These are phyloP conservation scores for Pristiophorus japonicus DNA, from an alignment of 2,113 vertebrate species.

Conservation along the genomic window DNA sequence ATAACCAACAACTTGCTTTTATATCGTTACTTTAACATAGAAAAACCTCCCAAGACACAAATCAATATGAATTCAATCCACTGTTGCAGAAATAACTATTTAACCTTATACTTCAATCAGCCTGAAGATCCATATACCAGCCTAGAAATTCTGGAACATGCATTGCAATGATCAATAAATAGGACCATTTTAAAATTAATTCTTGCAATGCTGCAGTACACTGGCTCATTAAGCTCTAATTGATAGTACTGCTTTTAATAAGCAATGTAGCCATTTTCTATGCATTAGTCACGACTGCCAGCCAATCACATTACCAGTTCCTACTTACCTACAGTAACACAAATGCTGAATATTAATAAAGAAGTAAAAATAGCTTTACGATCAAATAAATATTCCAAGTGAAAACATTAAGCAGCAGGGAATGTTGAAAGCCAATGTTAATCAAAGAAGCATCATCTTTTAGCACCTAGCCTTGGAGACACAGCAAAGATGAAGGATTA, in stretches of 20 bases:
- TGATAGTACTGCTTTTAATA: background rate
- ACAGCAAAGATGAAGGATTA: background rate
- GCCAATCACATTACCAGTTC: background rate
- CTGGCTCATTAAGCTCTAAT: background rate
- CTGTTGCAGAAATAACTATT: background rate
- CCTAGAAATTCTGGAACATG: background rate
- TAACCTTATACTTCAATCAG: background rate
- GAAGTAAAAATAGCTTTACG: background rate
- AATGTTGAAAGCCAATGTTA: background rate
- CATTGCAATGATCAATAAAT: background rate
- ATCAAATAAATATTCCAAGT: background rate
- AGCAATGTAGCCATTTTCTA: background rate
- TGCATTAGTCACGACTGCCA: no score
- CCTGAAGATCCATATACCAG: background rate
- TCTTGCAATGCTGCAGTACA: background rate
- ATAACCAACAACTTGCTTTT: background rate
- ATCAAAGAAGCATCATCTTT: background rate
- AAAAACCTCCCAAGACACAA: background rate
- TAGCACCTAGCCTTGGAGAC: background rate
- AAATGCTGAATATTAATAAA: background rate
- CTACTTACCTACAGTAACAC: background rate
- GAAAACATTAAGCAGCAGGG: background rate
- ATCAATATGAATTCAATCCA: background rate
- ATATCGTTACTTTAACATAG: background rate
- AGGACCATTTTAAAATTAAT: background rate